phyloP scores from a whole-genome alignment of 1,140 invertebrate genomes.

The Ctenoplectra terminalis region DNA sequence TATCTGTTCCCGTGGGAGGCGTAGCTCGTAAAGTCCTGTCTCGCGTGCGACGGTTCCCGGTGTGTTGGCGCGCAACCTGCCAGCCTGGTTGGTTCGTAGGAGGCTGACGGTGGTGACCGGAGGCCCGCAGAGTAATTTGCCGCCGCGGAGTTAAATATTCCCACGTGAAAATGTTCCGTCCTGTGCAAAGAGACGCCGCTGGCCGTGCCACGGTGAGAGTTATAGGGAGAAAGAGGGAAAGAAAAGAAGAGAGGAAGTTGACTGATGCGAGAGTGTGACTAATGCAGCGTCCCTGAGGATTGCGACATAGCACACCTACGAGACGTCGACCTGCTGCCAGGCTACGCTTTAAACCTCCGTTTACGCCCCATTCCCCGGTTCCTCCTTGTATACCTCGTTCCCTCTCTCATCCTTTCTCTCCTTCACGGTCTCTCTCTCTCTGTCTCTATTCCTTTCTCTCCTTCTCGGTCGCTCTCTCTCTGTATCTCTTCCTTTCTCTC shows the following conservation, averaged over 20 bases:
- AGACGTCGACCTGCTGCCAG: constrained; percentile 23
- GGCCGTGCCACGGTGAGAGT: not conserved
- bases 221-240: not conserved
- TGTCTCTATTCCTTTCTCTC: not conserved
- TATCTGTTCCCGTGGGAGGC: constrained; percentile 51
- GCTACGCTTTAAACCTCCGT: constrained; percentile 30
- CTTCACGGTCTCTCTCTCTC: constrained; percentile 1
- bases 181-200: constrained; percentile 13
- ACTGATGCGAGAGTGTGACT: constrained; percentile 73
- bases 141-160: constrained; percentile 72
- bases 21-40: constrained; percentile 53
- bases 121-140: constrained; percentile 64
- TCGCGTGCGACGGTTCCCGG: constrained; percentile 37
- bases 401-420: constrained; percentile 1
- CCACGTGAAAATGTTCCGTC: constrained; percentile 69
- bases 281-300: constrained; percentile 69
- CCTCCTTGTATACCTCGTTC: not conserved
- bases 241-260: constrained; percentile 28
- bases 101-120: constrained; percentile 34
- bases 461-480: not conserved
- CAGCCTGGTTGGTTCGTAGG: constrained; percentile 1
- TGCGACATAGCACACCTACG: constrained; percentile 35
- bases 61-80: constrained; percentile 23
- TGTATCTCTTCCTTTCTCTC: not conserved
- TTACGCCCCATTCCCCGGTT: constrained; percentile 22